Percentiles rank a stretch among this genome's conserved stretches.
These are phyloP conservation scores for Calliphora vomitoria DNA, from an alignment of 2,888 invertebrate species.

Conservation along the genomic window DNA sequence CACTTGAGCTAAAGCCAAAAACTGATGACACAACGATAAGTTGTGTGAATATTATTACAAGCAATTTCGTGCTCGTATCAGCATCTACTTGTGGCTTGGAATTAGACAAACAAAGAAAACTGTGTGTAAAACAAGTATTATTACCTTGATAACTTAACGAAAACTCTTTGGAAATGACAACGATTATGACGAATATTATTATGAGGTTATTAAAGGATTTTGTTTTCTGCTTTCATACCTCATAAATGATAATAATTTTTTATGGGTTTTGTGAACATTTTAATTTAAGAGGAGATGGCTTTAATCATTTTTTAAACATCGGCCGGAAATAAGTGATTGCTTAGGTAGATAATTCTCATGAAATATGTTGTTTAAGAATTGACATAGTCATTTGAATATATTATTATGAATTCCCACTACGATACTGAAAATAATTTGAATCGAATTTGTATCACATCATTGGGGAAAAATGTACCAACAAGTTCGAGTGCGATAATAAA, in stretches of 20 bases:
- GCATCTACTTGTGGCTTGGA: conserved; percentile 7
- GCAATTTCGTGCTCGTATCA: conserved; percentile 31
- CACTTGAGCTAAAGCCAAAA: conserved; percentile 77
- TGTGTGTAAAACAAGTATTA: conserved; percentile 66
- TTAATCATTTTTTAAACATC: too few relatives aligned
- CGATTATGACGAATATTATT: conserved; percentile 49
- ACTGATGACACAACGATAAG: conserved; percentile 68
- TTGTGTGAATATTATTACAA: conserved; percentile 49
- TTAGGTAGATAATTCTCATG: too few relatives aligned
- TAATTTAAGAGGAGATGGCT: too few relatives aligned
- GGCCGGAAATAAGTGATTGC: not conserved
- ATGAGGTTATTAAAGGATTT: conserved; percentile 52
- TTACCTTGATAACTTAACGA: conserved; percentile 69
- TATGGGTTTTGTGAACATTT: conserved; percentile 16
- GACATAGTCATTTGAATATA: too few relatives aligned
- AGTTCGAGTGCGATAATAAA: too few relatives aligned
- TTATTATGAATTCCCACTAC: too few relatives aligned
- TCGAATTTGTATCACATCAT: too few relatives aligned
- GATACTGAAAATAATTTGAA: too few relatives aligned
- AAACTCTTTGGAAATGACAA: conserved; percentile 41
- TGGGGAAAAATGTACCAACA: too few relatives aligned
- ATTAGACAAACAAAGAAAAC: conserved; percentile 44
- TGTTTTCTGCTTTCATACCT: conserved; percentile 33
- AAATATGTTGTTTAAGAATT: too few relatives aligned
- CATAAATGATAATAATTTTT: conserved; percentile 35